Evolutionary conservation across 2,888 invertebrate genomes (phyloP).

Genomic region (Neoaliturus tenellus): DNA sequence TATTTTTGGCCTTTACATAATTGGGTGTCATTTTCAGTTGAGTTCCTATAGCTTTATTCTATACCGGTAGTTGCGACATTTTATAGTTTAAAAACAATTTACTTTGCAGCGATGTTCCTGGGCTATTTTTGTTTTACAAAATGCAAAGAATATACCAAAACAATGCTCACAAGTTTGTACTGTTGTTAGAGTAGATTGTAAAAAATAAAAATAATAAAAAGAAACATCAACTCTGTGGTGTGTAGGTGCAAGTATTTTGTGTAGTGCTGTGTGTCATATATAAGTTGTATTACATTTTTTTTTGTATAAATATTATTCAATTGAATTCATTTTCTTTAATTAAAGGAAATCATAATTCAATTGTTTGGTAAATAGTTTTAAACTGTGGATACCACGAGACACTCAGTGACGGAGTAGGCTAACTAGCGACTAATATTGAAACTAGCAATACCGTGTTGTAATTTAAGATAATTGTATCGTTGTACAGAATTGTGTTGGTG

Average conservation of each 20-base stretch:
- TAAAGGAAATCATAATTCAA: conserved; percentile 59
- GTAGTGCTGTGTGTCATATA: conserved; percentile 18
- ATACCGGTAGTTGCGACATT: too few relatives aligned
- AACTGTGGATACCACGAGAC: conserved; percentile 54
- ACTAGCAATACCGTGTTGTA: conserved; percentile 54
- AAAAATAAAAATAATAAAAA: conserved; percentile 37
- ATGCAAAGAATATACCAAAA: too few relatives aligned
- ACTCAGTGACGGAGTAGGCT: conserved; percentile 28
- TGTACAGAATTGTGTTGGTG: conserved; percentile 34
- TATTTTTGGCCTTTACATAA: too few relatives aligned
- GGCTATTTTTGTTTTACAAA: too few relatives aligned
- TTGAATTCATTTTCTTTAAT: conserved; percentile 57
- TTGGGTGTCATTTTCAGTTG: too few relatives aligned
- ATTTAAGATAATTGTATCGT: conserved; percentile 51
- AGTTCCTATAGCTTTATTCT: too few relatives aligned
- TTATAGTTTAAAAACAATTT: too few relatives aligned
- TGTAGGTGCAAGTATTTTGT: background rate
- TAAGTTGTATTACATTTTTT: conserved; percentile 49
- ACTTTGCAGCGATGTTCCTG: too few relatives aligned
- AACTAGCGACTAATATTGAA: conserved; percentile 53
- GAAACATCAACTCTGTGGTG: conserved; percentile 26
- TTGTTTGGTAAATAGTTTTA: conserved; percentile 60
- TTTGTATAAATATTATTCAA: conserved; percentile 56
- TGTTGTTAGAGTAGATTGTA: conserved; percentile 27
- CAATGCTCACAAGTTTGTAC: background rate